Conservation (phyloP, 2,797 vertebrate species). For the Gorsachius magnificus region DNA sequence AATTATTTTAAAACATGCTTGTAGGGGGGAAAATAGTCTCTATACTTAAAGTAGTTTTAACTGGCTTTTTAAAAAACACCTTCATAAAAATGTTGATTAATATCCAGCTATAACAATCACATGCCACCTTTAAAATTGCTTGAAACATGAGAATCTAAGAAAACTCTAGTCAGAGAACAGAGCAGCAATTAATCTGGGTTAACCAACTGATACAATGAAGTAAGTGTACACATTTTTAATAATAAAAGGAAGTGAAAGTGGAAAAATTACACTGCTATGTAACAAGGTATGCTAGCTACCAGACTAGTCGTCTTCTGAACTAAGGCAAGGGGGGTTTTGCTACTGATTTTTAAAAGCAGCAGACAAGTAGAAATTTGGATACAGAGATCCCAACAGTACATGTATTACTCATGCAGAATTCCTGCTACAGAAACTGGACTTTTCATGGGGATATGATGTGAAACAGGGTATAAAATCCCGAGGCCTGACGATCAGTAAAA, state of each 20-base stretch:
- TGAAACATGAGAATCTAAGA: slow-evolving; percentile 23
- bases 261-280: not conserved
- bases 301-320: not conserved
- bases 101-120: not conserved
- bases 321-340: not conserved
- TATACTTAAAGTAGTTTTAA: not conserved
- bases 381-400: not conserved
- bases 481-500: not conserved
- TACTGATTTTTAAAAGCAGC: not conserved
- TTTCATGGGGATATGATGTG: not conserved
- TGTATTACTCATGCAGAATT: not conserved
- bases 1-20: slow-evolving; percentile 33
- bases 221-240: slow-evolving; percentile 19
- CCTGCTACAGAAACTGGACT: not conserved
- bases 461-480: not conserved
- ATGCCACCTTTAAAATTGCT: not conserved
- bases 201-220: slow-evolving; percentile 9
- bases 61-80: not conserved
- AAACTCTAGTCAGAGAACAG: not conserved
- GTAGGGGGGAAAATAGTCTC: not conserved
- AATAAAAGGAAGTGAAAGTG: slow-evolving; percentile 17
- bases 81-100: not conserved
- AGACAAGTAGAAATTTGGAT: not conserved
- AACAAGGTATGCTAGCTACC: not conserved
- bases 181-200: slow-evolving; percentile 40